Evolutionary conservation across 1,140 invertebrate genomes (phyloP).

Genomic region (Drosophila ogumai): DNA sequence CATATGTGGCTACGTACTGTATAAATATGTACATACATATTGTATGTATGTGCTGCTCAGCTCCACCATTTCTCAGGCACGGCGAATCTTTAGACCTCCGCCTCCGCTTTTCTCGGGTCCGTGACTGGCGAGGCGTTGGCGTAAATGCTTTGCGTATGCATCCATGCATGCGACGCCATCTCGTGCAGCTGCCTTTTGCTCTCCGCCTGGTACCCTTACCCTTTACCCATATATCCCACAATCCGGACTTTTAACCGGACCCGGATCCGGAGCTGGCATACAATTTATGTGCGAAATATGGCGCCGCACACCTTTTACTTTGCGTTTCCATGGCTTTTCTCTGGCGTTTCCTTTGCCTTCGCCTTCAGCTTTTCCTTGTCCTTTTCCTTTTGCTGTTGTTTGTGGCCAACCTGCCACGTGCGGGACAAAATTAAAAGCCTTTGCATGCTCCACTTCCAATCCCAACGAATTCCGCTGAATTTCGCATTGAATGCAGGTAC

Average conservation of each 20-base stretch:
- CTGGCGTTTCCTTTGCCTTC: slow-evolving; percentile 28
- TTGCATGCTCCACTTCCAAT: slow-evolving; percentile 40
- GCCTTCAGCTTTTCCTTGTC: slow-evolving; percentile 30
- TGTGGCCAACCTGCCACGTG: slow-evolving; percentile 40
- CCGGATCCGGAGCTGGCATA: slow-evolving; percentile 53
- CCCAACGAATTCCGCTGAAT: slow-evolving; percentile 5
- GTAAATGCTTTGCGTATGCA: slow-evolving; percentile 81
- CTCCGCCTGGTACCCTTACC: neutral
- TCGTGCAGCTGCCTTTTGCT: slow-evolving; percentile 53
- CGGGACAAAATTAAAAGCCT: slow-evolving; percentile 56
- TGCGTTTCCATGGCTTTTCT: slow-evolving; percentile 49
- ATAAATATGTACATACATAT: neutral
- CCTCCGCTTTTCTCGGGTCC: slow-evolving; percentile 16
- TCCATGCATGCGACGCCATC: slow-evolving; percentile 72
- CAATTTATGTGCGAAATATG: slow-evolving; percentile 82
- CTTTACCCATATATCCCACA: neutral
- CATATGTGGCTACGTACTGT: slow-evolving; percentile 8
- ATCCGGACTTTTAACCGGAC: slow-evolving; percentile 24
- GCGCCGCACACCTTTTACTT: slow-evolving; percentile 65
- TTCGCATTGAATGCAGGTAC: slow-evolving; percentile 23
- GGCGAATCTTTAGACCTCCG: slow-evolving; percentile 2
- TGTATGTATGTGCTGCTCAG: neutral
- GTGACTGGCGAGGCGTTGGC: slow-evolving; percentile 51
- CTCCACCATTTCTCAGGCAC: slow-evolving; percentile 9
- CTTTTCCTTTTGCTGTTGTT: slow-evolving; percentile 17